Evolutionary conservation across 2,113 vertebrate species (phyloP), one percentile per base, ranked within the genome.

Genomic region (Australoheros scitulus): DNA sequence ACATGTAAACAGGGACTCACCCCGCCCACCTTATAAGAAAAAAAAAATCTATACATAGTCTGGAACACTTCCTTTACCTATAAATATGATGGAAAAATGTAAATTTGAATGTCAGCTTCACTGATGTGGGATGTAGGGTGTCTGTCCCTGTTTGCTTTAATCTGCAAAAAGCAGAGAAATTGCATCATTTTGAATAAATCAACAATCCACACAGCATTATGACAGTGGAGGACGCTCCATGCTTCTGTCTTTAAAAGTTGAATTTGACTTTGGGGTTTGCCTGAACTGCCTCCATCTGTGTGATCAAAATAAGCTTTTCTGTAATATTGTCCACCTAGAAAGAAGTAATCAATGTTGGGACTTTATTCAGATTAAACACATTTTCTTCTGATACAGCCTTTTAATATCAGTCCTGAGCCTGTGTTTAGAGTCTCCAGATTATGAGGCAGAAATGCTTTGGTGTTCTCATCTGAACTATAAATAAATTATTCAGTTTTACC

Each of bases 201-300:
- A 29, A 29, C 26, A 29, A 29, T 29, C 3, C 26, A 29, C 26
- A 29, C 26, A 29, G 26, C 26, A 29, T 29, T 29, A 29, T 29
- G 26, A 29, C 3, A 29, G 3, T 29, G 26, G 26, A 29, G 29
- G 60, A 61, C 20, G 60, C 60, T n/a, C 0, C 32, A 2, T n/a
- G 61, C 32, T 18, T 63, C 32, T n/a, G 11, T 63, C 0, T 34
- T 63, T 18, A 63, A n/a, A 63, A n/a, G 36, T 32, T n/a, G 32
- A 63, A 18, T 38, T 36, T 63, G 61, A 2, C 32, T 63, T 38
- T 29, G 47, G 47, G 11, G 34, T 34, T 17, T 61, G 1, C 29
- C 34, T 34, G 60, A 61, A 61, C 29, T 34, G n/a, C 36, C 61
- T 38, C 61, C 1, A 6, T 38, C 36, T 63, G 61, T 63, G 32